Percentiles rank a stretch among this genome's conserved stretches.
phyloP scores from a whole-genome alignment of 2,113 vertebrate species.

The Numenius arquata region DNA sequence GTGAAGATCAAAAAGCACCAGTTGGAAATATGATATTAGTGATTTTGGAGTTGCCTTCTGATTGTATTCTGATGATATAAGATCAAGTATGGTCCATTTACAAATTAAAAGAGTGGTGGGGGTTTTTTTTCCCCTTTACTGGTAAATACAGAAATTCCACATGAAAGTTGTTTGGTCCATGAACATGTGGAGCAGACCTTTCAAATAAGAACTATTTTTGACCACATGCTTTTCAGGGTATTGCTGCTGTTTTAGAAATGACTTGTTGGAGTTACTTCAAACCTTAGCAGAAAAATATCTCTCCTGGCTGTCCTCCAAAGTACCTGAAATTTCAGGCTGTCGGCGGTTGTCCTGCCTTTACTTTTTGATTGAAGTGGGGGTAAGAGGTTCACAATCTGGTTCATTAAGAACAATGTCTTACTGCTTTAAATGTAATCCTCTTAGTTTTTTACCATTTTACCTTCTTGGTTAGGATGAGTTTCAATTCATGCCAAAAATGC shows the following conservation, averaged over 20 bases:
- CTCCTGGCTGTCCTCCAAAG: background rate
- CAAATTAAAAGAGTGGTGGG: background rate
- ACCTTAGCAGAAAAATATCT: background rate
- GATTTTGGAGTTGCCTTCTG: background rate
- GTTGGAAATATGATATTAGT: background rate
- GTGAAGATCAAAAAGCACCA: background rate
- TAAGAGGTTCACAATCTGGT: background rate
- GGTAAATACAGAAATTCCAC: background rate
- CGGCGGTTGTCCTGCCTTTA: background rate
- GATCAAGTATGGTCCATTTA: background rate
- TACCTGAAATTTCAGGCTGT: background rate
- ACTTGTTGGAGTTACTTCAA: background rate
- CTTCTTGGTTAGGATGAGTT: background rate
- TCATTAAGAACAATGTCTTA: background rate
- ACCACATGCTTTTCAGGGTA: background rate
- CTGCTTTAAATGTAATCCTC: background rate
- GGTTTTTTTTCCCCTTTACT: background rate
- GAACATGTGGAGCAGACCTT: background rate
- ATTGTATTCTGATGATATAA: background rate
- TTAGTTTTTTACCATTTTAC: background rate
- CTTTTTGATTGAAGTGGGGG: background rate
- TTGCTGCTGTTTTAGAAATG: background rate
- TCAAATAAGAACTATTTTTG: background rate
- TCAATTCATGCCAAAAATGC: slow-evolving; percentile 1
- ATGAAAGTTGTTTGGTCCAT: background rate